Percentiles rank a stretch among this genome's conserved stretches.
Conservation (phyloP, 2,888 invertebrate species). For the Empis livida region DNA sequence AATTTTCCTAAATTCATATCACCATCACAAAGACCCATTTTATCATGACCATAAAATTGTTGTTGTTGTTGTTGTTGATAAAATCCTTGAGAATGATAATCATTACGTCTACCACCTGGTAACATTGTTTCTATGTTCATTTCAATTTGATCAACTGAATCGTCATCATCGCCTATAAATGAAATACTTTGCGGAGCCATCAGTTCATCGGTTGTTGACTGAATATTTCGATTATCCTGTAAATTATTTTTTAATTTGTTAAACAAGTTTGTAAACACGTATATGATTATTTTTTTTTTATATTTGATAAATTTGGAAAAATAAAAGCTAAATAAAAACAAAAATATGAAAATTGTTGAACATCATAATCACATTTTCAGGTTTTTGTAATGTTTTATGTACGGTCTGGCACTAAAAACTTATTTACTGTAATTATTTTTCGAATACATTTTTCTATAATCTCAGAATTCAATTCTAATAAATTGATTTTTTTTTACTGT, state of each 20-base stretch:
- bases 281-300: too few species aligned
- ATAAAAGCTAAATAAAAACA: too few species aligned
- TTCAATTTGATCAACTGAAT: constrained; percentile 34
- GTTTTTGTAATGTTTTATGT: too few species aligned
- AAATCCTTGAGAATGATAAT: constrained; percentile 6
- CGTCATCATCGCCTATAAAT: constrained; percentile 64
- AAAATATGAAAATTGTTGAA: too few species aligned
- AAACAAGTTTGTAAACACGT: too few species aligned
- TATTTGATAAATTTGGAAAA: too few species aligned
- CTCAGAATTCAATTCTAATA: too few species aligned
- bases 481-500: too few species aligned
- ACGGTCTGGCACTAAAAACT: too few species aligned
- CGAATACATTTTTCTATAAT: too few species aligned
- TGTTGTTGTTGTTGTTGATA: constrained; percentile 15
- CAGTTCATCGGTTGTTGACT: constrained; percentile 74
- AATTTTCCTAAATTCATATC: constrained; percentile 58
- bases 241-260: neutral
- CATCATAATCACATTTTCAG: too few species aligned
- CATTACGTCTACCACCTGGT: constrained; percentile 21
- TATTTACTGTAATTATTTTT: too few species aligned
- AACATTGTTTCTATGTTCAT: constrained; percentile 30
- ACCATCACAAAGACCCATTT: constrained; percentile 35
- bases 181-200: constrained; percentile 91
- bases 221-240: constrained; percentile 20
- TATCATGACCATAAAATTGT: constrained; percentile 12